phyloP scores from a whole-genome alignment of 2,888 invertebrate genomes.

The Acleris laterana region DNA sequence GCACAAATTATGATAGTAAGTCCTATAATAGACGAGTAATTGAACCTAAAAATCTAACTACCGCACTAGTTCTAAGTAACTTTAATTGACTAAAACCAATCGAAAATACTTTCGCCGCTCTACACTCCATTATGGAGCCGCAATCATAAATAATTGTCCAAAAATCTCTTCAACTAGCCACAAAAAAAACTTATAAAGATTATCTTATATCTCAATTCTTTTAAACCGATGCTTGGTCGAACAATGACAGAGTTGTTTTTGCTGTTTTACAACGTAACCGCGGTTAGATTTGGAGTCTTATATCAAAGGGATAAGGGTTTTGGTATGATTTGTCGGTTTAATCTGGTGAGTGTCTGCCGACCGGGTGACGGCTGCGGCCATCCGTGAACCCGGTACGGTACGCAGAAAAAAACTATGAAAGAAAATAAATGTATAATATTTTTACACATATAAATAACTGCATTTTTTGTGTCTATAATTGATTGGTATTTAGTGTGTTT shows the following conservation, averaged over 20 bases:
- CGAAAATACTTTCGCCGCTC: slow-evolving; percentile 23
- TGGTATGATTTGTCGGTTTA: slow-evolving; percentile 49
- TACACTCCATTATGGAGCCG: slow-evolving; percentile 45
- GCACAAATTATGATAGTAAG: no score
- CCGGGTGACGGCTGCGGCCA: slow-evolving; percentile 68
- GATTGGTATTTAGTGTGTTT: no score
- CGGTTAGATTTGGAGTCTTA: slow-evolving; percentile 39
- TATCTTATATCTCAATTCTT: slow-evolving; percentile 49
- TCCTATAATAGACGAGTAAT: no score
- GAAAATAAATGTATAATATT: not conserved
- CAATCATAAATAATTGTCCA: slow-evolving; percentile 70
- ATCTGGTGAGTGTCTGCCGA: slow-evolving; percentile 60
- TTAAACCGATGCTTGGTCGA: slow-evolving; percentile 57
- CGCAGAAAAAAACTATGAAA: slow-evolving; percentile 48
- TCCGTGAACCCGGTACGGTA: slow-evolving; percentile 69
- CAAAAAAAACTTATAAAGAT: slow-evolving; percentile 65
- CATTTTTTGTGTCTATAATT: no score
- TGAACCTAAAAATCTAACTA: not conserved
- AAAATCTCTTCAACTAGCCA: slow-evolving; percentile 64
- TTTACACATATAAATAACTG: not conserved
- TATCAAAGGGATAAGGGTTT: slow-evolving; percentile 39
- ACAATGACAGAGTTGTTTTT: slow-evolving; percentile 21
- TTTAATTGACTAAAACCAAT: slow-evolving; percentile 18
- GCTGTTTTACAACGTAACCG: not conserved
- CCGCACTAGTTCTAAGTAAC: not conserved